Percentiles rank a stretch among this genome's conserved stretches.
Conservation (phyloP, 2,888 invertebrate genomes). For the Frankliniella fusca region DNA sequence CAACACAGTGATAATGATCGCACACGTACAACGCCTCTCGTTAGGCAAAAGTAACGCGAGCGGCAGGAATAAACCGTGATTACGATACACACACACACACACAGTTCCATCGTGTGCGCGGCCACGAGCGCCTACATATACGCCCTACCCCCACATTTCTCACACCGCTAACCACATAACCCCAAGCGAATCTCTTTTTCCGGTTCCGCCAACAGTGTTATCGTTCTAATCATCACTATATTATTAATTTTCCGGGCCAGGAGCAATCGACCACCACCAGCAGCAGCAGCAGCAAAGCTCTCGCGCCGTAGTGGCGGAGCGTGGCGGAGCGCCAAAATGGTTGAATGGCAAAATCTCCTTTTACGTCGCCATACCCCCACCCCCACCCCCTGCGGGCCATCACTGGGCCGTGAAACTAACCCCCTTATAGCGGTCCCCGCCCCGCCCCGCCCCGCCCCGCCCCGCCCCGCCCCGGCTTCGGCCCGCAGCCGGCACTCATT, state of each 20-base stretch:
- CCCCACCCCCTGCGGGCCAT: not conserved
- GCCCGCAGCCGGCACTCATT: not conserved
- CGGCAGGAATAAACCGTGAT: no score
- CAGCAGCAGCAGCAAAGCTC: not conserved
- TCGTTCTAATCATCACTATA: not conserved
- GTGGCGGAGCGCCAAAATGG: not conserved
- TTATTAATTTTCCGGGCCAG: not conserved
- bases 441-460: not conserved
- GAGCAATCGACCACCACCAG: not conserved
- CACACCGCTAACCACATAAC: no score
- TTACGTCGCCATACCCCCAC: no score
- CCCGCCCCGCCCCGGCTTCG: not conserved
- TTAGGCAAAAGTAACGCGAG: no score
- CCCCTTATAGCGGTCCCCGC: not conserved
- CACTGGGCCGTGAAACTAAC: constrained; percentile 5
- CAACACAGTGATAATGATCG: not conserved
- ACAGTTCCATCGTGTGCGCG: not conserved
- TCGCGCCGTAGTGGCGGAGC: not conserved
- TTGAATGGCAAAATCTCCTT: no score
- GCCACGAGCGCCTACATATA: not conserved
- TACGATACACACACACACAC: not conserved
- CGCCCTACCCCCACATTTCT: not conserved
- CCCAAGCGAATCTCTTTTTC: no score
- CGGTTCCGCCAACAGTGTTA: not conserved
- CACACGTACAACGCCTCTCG: not conserved